These are phyloP conservation scores for Holcopasites calliopsidis DNA, from an alignment of 1,140 invertebrate species.

Conservation along the genomic window DNA sequence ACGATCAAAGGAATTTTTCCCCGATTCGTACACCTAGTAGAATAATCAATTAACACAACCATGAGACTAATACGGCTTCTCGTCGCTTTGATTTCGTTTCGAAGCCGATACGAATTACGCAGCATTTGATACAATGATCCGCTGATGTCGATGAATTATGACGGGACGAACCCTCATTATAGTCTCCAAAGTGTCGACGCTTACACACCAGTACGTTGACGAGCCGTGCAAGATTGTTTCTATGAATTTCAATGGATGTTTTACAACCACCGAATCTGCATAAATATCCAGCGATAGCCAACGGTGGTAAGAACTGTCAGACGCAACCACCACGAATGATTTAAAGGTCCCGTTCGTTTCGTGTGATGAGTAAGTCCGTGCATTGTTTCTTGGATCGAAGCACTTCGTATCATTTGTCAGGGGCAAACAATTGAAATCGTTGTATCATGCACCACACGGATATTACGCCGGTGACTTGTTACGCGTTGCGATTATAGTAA, in stretches of 20 bases:
- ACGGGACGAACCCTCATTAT: neutral
- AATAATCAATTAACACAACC: neutral
- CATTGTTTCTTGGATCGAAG: too few species aligned
- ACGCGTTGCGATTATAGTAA: too few species aligned
- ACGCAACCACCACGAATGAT: conserved; percentile 60
- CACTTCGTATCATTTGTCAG: neutral
- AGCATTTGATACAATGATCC: neutral
- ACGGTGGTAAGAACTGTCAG: conserved; percentile 59
- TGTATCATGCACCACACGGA: neutral
- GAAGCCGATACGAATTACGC: neutral
- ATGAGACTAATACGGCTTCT: neutral
- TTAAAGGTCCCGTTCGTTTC: conserved; percentile 56
- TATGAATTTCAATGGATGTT: conserved; percentile 54
- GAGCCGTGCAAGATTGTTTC: conserved; percentile 25
- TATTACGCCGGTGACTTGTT: neutral
- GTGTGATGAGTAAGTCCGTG: neutral
- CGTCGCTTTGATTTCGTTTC: neutral
- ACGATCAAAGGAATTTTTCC: neutral
- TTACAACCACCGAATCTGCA: conserved; percentile 28
- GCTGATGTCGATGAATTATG: neutral
- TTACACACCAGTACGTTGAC: too few species aligned
- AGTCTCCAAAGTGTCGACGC: neutral
- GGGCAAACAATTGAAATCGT: neutral
- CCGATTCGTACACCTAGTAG: neutral
- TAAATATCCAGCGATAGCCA: conserved; percentile 68